These are phyloP conservation scores for Pantherophis vulpinus DNA, from an alignment of 2,797 vertebrate species.

Conservation along the genomic window DNA sequence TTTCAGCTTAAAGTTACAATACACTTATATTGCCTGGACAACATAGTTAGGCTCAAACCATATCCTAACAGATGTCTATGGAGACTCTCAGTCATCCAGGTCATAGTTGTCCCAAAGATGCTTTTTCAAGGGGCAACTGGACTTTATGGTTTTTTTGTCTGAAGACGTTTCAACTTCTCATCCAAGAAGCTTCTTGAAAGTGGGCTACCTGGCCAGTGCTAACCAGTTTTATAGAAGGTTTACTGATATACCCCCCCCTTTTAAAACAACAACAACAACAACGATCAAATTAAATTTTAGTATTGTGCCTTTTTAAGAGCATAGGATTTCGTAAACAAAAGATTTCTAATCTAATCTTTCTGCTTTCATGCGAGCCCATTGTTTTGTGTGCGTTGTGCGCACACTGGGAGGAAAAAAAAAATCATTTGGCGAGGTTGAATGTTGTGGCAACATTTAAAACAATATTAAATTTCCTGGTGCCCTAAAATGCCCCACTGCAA, in stretches of 20 bases:
- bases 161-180: too few species aligned
- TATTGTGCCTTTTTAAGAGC: not conserved
- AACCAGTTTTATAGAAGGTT: not conserved
- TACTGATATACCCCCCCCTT: too few species aligned
- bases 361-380: too few species aligned
- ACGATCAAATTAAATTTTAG: not conserved
- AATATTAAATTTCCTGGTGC: not conserved
- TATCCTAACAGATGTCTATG: too few species aligned
- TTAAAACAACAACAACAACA: not conserved
- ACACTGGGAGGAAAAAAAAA: accelerated
- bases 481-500: not conserved
- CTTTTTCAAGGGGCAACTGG: too few species aligned
- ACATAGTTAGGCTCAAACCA: too few species aligned
- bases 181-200: not conserved
- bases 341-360: not conserved
- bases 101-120: too few species aligned
- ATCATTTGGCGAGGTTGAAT: not conserved
- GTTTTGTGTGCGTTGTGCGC: not conserved
- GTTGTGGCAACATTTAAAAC: slow-evolving; percentile 14
- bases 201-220: not conserved
- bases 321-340: not conserved
- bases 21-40: too few species aligned
- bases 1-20: too few species aligned
- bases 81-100: too few species aligned
- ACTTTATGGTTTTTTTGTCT: too few species aligned